Percentiles rank a stretch among this genome's conserved stretches.
phyloP scores from a whole-genome alignment of 2,113 vertebrate species.

The Perccottus glenii region DNA sequence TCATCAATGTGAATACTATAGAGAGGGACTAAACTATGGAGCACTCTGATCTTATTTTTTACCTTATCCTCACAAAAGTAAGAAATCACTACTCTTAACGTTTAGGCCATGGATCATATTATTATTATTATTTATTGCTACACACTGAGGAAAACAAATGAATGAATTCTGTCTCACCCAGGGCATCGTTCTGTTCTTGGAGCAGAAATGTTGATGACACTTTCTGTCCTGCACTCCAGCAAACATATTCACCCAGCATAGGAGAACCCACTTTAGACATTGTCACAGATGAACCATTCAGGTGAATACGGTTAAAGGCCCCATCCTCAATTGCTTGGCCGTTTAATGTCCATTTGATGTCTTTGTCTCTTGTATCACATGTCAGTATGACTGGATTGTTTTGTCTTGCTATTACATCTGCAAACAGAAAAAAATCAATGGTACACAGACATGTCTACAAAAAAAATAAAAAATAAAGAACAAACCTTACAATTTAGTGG shows the following conservation, averaged over 20 bases:
- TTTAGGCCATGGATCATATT: too few species aligned
- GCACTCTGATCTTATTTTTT: too few species aligned
- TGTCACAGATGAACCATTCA: conserved; percentile 4
- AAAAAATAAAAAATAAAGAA: neutral
- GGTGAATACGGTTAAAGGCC: fast-evolving
- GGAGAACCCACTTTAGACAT: conserved; percentile 9
- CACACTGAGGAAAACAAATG: neutral
- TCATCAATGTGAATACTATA: too few species aligned
- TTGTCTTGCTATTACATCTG: neutral
- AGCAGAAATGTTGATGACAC: conserved; percentile 69
- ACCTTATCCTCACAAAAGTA: too few species aligned
- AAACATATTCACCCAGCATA: conserved; percentile 72
- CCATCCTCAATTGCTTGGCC: fast-evolving
- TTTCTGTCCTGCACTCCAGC: conserved; percentile 52
- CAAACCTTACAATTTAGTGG: conserved; percentile 56
- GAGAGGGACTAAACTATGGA: too few species aligned
- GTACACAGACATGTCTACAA: neutral
- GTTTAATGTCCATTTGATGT: conserved; percentile 55
- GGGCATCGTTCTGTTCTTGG: conserved; percentile 20
- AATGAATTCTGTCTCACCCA: conserved; percentile 27
- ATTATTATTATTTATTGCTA: too few species aligned
- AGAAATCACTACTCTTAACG: too few species aligned
- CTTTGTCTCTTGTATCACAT: conserved; percentile 15
- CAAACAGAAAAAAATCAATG: neutral
- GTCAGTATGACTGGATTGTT: conserved; percentile 35